phyloP scores from a whole-genome alignment of 2,113 vertebrate genomes.

The Neomonachus schauinslandi region DNA sequence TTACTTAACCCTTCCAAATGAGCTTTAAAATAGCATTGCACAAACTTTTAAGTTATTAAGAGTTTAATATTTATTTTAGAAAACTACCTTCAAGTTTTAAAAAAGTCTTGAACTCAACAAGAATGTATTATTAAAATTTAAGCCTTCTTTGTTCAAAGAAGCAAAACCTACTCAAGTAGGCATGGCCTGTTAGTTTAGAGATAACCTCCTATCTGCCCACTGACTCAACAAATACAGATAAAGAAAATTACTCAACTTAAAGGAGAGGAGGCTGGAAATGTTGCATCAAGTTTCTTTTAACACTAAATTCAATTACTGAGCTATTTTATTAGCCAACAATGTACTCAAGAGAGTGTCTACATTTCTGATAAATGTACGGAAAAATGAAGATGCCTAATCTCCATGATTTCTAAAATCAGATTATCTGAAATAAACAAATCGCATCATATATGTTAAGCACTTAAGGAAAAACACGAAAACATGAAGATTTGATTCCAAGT shows the following conservation, averaged over 20 bases:
- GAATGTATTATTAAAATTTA: background rate
- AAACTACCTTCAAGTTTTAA: constrained; percentile 41
- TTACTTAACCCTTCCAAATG: background rate
- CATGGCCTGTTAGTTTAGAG: background rate
- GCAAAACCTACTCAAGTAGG: background rate
- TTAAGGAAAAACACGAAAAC: constrained; percentile 44
- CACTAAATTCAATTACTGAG: constrained; percentile 19
- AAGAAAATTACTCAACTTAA: constrained; percentile 12
- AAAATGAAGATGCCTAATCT: background rate
- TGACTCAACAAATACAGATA: constrained; percentile 21
- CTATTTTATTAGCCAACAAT: constrained; percentile 22
- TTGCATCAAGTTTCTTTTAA: constrained; percentile 33
- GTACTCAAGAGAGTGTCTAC: constrained; percentile 35
- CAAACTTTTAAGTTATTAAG: constrained; percentile 34
- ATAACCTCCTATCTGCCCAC: background rate
- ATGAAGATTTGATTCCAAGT: background rate
- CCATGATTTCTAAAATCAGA: background rate
- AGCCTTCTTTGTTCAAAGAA: constrained; percentile 1
- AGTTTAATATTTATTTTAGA: constrained; percentile 35
- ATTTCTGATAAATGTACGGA: background rate
- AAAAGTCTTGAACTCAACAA: constrained; percentile 18
- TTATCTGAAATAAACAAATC: background rate
- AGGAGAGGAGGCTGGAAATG: background rate
- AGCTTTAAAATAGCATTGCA: constrained; percentile 10
- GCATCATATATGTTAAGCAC: background rate